Conservation (phyloP, 2,113 vertebrate species). For the Megaceryle torquata region DNA sequence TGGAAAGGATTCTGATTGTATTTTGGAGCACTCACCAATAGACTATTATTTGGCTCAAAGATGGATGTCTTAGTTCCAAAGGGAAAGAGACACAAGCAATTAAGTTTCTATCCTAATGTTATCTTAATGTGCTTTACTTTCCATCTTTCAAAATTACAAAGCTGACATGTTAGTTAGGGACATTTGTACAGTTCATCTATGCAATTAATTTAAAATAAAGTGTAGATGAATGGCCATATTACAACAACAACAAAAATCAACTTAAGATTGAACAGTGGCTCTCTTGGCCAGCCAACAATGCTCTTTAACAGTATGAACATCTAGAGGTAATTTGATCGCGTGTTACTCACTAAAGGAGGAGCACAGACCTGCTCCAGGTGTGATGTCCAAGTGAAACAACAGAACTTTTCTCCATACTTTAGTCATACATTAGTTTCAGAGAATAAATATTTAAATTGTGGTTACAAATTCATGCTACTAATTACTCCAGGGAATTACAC, state of each 20-base stretch:
- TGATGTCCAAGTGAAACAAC: neutral
- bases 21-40: neutral
- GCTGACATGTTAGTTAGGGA: neutral
- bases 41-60: neutral
- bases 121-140: neutral
- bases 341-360: neutral
- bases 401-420: neutral
- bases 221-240: neutral
- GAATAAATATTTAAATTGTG: neutral
- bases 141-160: neutral
- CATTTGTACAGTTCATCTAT: neutral
- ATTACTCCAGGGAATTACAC: neutral
- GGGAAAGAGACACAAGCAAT: neutral
- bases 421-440: neutral
- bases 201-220: neutral
- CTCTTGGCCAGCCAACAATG: neutral
- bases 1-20: neutral
- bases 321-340: neutral
- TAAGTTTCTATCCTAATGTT: neutral
- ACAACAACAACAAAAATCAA: neutral
- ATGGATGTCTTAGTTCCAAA: neutral
- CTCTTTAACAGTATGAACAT: neutral
- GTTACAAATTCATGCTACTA: neutral
- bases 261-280: neutral
- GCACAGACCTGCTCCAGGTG: neutral